Base-by-base conservation (phyloP, 1,140 invertebrate genomes). In the Eufriesea mexicana region DNA sequence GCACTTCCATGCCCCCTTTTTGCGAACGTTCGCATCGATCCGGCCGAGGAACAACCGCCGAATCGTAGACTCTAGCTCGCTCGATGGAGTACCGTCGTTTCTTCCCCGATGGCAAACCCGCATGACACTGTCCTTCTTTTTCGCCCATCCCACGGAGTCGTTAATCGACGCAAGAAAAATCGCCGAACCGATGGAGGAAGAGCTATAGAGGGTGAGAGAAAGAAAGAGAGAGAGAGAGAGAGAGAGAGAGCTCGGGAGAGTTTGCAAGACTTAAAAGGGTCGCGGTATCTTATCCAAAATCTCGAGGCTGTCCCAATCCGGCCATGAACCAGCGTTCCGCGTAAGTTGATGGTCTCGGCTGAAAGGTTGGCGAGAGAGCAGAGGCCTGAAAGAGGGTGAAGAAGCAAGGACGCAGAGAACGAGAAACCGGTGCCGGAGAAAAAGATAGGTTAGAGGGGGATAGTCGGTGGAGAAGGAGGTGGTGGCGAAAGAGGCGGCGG, bases 301-400 rank as follows among this genome's bases (percentile, higher is more conserved):
- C 86, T 88, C 77, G 54, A 67, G 54, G 73, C 47, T 78, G 86
- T 89, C 84, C 77, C 84, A 70, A 89, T 89, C 84, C 80, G 78
- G 62, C 70, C 86, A 72, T 88, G 84, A 79, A 67, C 84, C 75
- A 71, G 78, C 78, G 72, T 73, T 79, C 64, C 80, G 64, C 84
- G 85, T 83, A 85, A 89, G 88, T 89, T 84, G 88, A 89, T 89
- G 88, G 87, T 86, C 79, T 84, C 76, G 87, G 75, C 78, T 89
- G 88, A 89, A 89, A 86, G 86, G 84, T 88, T 84, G 84, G 74
- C 79, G 72, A 86, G 80, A 73, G 80, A 78, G 80, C 59, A 57
- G 23, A 73, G 70, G 51, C 55, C 28, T 84, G 61, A 72, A 77
- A 68, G 74, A 83, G 79, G 75, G 61, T 9, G 57, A 66, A 35